phyloP scores from a whole-genome alignment of 2,797 vertebrate species.

The Dermochelys coriacea region DNA sequence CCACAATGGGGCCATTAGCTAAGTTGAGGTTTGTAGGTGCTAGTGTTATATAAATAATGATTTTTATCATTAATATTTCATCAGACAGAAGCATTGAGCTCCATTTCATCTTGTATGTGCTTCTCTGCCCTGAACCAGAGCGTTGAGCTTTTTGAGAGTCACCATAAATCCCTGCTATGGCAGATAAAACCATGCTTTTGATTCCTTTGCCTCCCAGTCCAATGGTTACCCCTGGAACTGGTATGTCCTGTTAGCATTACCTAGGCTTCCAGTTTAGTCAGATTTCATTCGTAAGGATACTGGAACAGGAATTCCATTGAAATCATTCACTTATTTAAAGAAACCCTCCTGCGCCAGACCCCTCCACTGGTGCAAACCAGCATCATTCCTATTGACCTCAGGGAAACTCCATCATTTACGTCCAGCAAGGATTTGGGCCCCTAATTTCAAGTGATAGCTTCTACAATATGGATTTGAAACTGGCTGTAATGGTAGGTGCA shows the following conservation, averaged over 20 bases:
- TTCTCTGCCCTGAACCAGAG: not conserved
- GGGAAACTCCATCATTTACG: not conserved
- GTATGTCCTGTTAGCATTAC: not conserved
- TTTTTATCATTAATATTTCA: not conserved
- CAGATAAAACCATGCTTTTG: not conserved
- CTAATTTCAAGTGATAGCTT: not conserved
- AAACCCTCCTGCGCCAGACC: not conserved
- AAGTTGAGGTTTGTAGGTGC: not conserved
- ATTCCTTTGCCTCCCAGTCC: not conserved
- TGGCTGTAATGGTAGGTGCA: not conserved
- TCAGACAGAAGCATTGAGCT: not conserved
- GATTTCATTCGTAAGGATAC: not conserved
- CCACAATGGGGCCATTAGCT: not conserved
- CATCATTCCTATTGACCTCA: not conserved
- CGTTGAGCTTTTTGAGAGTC: not conserved
- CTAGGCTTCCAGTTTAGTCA: not conserved
- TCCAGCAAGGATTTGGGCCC: not conserved
- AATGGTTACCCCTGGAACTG: not conserved
- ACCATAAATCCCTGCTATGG: not conserved
- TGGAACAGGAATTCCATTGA: not conserved
- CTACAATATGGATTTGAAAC: not conserved
- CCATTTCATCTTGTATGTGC: not conserved
- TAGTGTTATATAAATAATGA: not conserved
- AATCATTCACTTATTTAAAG: not conserved
- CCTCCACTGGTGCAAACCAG: not conserved